Evolutionary conservation across 2,113 vertebrate genomes (phyloP).

Genomic region (Anolis carolinensis): DNA sequence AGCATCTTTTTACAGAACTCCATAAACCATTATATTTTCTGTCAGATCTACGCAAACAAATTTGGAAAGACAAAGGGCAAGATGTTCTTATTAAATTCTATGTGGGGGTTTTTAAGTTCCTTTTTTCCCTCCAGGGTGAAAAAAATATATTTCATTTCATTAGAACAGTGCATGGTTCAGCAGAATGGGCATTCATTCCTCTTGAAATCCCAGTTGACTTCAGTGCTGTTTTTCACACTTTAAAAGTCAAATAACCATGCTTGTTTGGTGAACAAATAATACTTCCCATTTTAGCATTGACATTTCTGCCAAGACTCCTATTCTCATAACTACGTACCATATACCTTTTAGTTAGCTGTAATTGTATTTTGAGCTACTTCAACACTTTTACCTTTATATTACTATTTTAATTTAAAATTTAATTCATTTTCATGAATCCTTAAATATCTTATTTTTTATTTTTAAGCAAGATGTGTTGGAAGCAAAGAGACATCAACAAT

Average conservation of each 20-base stretch:
- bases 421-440: background rate
- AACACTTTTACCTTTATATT: background rate
- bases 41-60: background rate
- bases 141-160: background rate
- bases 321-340: background rate
- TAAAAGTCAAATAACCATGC: background rate
- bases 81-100: background rate
- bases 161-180: background rate
- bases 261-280: background rate
- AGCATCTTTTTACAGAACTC: background rate
- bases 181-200: background rate
- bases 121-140: background rate
- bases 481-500: background rate
- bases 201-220: constrained; percentile 14
- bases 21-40: constrained; percentile 10
- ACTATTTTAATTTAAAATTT: background rate
- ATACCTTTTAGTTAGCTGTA: background rate
- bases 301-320: background rate
- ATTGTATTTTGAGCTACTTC: background rate
- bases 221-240: constrained; percentile 19
- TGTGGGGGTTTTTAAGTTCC: background rate
- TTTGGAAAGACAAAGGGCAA: background rate
- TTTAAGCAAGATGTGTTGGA: background rate
- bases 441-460: constrained; percentile 10
- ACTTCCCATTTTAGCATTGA: constrained; percentile 10